Percentiles rank a stretch among this genome's conserved stretches.
phyloP scores from a whole-genome alignment of 2,113 vertebrate species.

The Tragelaphus buxtoni region DNA sequence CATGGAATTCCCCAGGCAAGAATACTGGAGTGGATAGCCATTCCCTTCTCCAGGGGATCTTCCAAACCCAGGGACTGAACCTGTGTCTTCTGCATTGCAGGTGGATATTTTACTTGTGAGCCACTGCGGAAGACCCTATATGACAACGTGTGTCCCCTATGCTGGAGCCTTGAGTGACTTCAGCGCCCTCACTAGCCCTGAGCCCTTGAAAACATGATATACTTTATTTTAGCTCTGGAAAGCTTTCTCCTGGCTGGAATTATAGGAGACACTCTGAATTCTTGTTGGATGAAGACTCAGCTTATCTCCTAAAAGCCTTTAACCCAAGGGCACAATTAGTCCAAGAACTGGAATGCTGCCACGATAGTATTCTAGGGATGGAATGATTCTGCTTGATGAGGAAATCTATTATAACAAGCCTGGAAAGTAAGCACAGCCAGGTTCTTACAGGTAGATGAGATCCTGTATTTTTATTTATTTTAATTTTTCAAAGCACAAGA shows the following conservation, averaged over 20 bases:
- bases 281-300: background rate
- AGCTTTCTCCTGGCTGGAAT: background rate
- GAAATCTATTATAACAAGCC: background rate
- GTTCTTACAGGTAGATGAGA: background rate
- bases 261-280: background rate
- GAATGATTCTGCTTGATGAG: background rate
- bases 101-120: background rate
- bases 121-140: background rate
- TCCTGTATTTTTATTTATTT: background rate
- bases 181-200: fast-evolving
- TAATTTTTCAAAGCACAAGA: background rate
- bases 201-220: background rate
- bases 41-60: background rate
- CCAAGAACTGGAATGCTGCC: background rate
- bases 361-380: background rate
- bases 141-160: fast-evolving
- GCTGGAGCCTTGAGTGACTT: background rate
- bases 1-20: background rate
- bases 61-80: background rate
- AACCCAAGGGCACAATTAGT: background rate
- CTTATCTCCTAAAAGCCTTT: background rate
- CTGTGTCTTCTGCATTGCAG: background rate
- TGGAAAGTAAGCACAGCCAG: too few relatives aligned
- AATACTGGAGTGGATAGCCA: background rate
- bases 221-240: background rate